phyloP scores from a whole-genome alignment of 2,113 vertebrate species.

The Varanus komodoensis region DNA sequence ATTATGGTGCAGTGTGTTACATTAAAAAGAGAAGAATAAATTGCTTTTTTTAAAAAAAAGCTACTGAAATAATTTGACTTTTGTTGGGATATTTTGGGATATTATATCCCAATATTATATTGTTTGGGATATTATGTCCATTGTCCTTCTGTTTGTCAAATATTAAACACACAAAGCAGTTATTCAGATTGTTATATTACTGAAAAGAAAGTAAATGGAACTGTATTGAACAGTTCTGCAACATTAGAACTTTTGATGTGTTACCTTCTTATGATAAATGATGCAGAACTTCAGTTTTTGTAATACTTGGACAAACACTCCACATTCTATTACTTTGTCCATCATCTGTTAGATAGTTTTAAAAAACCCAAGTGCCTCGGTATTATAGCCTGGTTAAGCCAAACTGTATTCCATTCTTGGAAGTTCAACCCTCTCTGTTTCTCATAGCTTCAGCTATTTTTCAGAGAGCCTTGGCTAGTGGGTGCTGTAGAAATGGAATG shows the following conservation, averaged over 20 bases:
- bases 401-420: neutral
- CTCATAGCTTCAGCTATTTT: no score
- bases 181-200: neutral
- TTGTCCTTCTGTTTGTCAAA: neutral
- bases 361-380: neutral
- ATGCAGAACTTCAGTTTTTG: neutral
- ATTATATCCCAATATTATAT: no score
- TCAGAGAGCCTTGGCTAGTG: no score
- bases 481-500: no score
- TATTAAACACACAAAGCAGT: neutral
- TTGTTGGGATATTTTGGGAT: no score
- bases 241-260: neutral
- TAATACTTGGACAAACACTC: neutral
- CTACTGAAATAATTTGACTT: constrained; percentile 53
- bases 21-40: constrained; percentile 42
- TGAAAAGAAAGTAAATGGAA: neutral
- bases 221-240: neutral
- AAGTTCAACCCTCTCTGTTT: neutral
- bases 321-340: neutral
- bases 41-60: constrained; percentile 33
- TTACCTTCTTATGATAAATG: neutral
- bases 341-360: neutral
- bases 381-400: neutral
- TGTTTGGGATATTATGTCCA: no score
- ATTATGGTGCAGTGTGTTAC: constrained; percentile 69